Conservation (phyloP, 1,140 invertebrate species). For the Daktulosphaira vitifoliae region DNA sequence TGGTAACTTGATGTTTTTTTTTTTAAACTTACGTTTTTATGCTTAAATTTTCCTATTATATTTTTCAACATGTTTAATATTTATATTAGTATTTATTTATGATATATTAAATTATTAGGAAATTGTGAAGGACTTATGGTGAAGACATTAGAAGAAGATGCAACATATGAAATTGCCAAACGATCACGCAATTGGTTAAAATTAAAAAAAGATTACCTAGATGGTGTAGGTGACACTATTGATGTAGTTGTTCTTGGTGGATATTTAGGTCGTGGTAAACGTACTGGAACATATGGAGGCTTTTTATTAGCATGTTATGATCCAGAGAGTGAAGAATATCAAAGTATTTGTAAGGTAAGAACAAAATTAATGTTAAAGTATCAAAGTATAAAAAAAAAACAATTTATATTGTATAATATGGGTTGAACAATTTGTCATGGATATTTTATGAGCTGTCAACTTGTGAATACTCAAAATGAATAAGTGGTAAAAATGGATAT, state of each 20-base stretch:
- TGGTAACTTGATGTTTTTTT: background rate
- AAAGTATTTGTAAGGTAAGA: constrained; percentile 76
- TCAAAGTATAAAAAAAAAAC: background rate
- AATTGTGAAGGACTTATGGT: constrained; percentile 99
- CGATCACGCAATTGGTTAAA: constrained; percentile 96
- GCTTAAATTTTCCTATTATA: background rate
- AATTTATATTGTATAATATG: too few relatives aligned
- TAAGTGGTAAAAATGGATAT: too few relatives aligned
- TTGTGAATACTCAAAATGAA: too few relatives aligned
- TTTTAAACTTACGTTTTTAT: too few relatives aligned
- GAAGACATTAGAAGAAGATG: constrained; percentile 85
- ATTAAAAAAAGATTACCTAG: constrained; percentile 95
- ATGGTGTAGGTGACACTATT: constrained; percentile 87
- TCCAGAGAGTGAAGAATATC: constrained; percentile 84
- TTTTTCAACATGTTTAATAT: constrained; percentile 6
- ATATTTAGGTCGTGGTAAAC: constrained; percentile 87
- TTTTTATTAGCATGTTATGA: constrained; percentile 97
- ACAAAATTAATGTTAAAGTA: too few relatives aligned
- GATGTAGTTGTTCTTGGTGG: constrained; percentile 95
- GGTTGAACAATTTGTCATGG: background rate
- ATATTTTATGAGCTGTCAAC: too few relatives aligned
- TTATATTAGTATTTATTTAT: too few relatives aligned
- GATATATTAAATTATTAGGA: constrained; percentile 47
- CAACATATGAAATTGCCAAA: constrained; percentile 97
- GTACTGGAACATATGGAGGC: constrained; percentile 89